Evolutionary conservation across 2,113 vertebrate genomes (phyloP).

Genomic region (Gasterosteus nipponicus): DNA sequence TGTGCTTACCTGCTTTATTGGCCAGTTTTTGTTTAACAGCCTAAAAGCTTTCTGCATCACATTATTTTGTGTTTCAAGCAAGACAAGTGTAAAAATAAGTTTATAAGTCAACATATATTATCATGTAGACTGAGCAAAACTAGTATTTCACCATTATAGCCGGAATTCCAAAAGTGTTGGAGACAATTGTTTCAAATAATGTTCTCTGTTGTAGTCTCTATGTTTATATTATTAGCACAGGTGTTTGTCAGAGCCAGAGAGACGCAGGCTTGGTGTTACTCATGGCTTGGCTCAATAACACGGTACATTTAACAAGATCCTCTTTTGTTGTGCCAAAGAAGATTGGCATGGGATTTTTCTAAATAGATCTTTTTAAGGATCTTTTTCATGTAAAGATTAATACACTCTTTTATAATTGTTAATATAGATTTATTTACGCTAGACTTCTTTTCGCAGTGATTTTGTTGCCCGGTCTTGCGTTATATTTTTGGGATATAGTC

Average conservation of each 20-base stretch:
- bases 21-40: conserved; percentile 12
- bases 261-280: neutral
- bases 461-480: neutral
- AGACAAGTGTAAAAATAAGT: neutral
- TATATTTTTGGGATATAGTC: neutral
- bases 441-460: neutral
- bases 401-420: neutral
- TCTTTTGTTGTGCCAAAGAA: neutral
- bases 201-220: neutral
- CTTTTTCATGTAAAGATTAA: neutral
- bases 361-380: neutral
- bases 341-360: neutral
- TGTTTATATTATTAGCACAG: neutral
- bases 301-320: neutral
- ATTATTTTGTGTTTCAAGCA: neutral
- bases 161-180: neutral
- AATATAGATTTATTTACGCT: neutral
- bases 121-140: neutral
- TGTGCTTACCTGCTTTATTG: neutral
- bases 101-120: neutral
- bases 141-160: neutral
- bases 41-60: conserved; percentile 6
- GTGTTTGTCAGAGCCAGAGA: neutral
- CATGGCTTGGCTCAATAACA: neutral
- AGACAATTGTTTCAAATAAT: neutral